phyloP scores from a whole-genome alignment of 2,888 invertebrate species.

The Julus scandinavius region DNA sequence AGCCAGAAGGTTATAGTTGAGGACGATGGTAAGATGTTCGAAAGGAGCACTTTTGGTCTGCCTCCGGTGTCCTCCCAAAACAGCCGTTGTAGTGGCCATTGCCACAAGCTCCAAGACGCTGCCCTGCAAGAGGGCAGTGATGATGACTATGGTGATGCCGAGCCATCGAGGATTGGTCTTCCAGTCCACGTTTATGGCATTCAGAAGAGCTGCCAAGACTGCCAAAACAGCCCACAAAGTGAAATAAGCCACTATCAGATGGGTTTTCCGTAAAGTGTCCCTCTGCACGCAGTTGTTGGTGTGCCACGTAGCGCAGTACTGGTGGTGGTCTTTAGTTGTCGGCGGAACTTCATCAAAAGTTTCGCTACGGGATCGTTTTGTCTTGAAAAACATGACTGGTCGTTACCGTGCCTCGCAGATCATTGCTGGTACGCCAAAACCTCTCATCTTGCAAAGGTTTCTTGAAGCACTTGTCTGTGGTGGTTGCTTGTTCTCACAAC shows the following conservation, averaged over 20 bases:
- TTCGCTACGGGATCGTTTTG: conserved; percentile 20
- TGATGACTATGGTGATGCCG: conserved; percentile 56
- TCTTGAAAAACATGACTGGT: conserved; percentile 16
- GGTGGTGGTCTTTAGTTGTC: not conserved
- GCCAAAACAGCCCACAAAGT: conserved; percentile 55
- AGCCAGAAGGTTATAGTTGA: conserved; percentile 58
- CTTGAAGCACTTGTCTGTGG: not conserved
- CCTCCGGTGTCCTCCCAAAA: conserved; percentile 57
- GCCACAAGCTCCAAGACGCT: conserved; percentile 58
- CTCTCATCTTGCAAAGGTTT: not conserved
- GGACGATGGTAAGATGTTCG: conserved; percentile 56
- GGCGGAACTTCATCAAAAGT: not conserved
- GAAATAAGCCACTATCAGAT: conserved; percentile 55
- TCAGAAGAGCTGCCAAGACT: conserved; percentile 53
- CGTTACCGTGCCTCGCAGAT: not conserved
- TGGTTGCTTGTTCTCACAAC: no score
- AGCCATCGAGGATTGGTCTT: conserved; percentile 56
- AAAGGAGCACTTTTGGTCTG: conserved; percentile 54
- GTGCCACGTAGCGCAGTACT: conserved; percentile 29
- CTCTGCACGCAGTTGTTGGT: conserved; percentile 18
- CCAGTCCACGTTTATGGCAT: conserved; percentile 58
- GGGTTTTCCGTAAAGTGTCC: conserved; percentile 37
- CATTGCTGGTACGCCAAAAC: not conserved
- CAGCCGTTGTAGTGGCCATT: conserved; percentile 58
- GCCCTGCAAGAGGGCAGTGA: conserved; percentile 57